phyloP scores from a whole-genome alignment of 1,140 invertebrate species.

The Philaenus spumarius region DNA sequence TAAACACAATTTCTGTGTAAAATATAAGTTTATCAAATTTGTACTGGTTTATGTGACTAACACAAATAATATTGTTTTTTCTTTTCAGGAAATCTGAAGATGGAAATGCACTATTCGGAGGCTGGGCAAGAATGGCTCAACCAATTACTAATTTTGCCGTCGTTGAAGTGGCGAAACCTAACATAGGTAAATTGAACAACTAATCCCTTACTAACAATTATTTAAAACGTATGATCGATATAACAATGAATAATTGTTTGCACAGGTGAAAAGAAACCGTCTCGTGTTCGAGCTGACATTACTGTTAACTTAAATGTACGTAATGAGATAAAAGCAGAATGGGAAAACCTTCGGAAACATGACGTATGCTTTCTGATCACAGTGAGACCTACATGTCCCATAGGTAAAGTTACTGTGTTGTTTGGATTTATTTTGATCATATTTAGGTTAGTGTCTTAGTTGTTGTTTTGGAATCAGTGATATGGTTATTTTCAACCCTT shows the following conservation, averaged over 20 bases:
- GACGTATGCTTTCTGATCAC: constrained; percentile 97
- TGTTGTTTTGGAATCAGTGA: no score
- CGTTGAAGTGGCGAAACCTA: constrained; percentile 88
- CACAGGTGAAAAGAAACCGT: constrained; percentile 84
- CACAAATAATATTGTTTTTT: no score
- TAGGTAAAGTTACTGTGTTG: constrained; percentile 50
- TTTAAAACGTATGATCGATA: background rate
- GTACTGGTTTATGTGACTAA: no score
- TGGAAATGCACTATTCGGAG: constrained; percentile 78
- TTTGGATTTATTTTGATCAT: no score
- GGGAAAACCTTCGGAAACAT: constrained; percentile 94
- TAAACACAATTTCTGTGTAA: no score
- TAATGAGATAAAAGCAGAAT: constrained; percentile 89
- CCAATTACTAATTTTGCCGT: constrained; percentile 89
- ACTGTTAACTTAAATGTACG: constrained; percentile 86
- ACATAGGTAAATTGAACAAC: constrained; percentile 49
- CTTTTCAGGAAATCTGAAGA: constrained; percentile 73
- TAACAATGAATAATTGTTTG: background rate
- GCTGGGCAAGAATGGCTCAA: constrained; percentile 98
- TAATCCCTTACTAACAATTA: no score
- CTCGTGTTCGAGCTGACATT: constrained; percentile 89
- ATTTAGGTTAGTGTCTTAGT: no score
- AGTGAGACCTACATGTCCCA: constrained; percentile 72
- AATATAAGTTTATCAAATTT: no score
- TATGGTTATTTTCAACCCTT: no score